Evolutionary conservation across 2,888 invertebrate species (phyloP), one percentile per base, ranked within the genome.

Genomic region (Cryptus viduatorius): DNA sequence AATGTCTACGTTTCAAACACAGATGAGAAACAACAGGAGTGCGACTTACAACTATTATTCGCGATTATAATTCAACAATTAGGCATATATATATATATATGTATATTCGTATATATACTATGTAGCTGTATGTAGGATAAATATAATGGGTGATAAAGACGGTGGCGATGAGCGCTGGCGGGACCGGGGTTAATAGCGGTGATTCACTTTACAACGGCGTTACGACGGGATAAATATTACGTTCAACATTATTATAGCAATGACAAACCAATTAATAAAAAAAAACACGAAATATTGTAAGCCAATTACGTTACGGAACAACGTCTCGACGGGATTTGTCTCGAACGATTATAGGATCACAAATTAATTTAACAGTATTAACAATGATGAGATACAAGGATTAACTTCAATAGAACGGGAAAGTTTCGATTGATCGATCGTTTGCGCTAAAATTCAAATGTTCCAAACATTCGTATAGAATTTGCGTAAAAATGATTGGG

Each of bases 271-370:
- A 79, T 42, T 12, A 69, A 69, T n/a, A 65, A 67, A 31, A 75
- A 24, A 64, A 64, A 72, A 53, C 53, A 24, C 68, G 79, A 75
- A 83, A 75, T 79, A 75, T 64, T 69, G 24, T 12, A 56, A 37
- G 69, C 50, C 73, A 83, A 73, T 68, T 79, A 79, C 82, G 59
- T 59, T 59, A 72, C 71, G 37, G 46, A 71, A 56, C 65, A 76
- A 56, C 67, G 53, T 44, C 44, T 67, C 42, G 65, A 61, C 19
- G 3, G 56, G 10, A 37, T 37, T 19, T 19, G 12, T 56, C 48
- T 64, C 42, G 53, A 75, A 76, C 50, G 16, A 67, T 44, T 61
- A 76, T 24, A 53, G 61, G 48, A 72, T 24, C 19, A 72, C 56
- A 72, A 19, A 72, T 5, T 37, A 8, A 8, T 53, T 37, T 31